Evolutionary conservation across 64 coral and sea anemone species (phyloP), one percentile per base, ranked within the genome.

Genomic region (Stylophora pistillata): DNA sequence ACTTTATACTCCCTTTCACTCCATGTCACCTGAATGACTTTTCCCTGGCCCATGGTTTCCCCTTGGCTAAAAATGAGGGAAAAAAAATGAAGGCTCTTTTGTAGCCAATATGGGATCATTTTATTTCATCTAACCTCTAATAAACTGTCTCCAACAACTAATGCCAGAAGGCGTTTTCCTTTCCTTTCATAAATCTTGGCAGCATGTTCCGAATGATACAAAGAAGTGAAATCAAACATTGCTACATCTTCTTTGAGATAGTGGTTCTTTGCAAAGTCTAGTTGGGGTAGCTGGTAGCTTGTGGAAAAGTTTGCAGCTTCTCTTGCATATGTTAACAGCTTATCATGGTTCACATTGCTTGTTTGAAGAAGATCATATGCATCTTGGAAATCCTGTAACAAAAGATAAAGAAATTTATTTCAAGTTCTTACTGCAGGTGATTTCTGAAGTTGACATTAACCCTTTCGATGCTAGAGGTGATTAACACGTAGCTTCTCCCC

Each of bases 141-240:
- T 53, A 99, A 87, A 62, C 97, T 99, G 41, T 99, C 97, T 78
- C 97, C 97, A 14, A 95, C 97, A 11, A 99, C 73, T 52, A 79
- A 52, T 15, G 90, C 91, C n/a, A 99, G 78, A 16, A 99, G 87
- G 6, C 87, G 86, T 9, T 74, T 73, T 52, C 93, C 93, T 74
- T 84, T 91, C 55, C 87, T 86, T 74, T 99, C 97, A 71, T 93
- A 99, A 54, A 99, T 91, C 41, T 90, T 99, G 4, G 93, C 81
- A 56, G 97, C 94, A 81, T 99, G 58, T 60, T 99, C 93, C 6
- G 97, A 91, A 55, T 94, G 93, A 83, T 95, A 99, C 54, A 99
- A 76, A 6, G 97, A 99, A 1, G 97, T 99, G 57, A 99, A 99
- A 83, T 99, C 97, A 64, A 99, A 99, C 97, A 99, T 99, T 18